Evolutionary conservation across 1,140 invertebrate species (phyloP), one percentile per base, ranked within the genome.

Genomic region (Proales similis): DNA sequence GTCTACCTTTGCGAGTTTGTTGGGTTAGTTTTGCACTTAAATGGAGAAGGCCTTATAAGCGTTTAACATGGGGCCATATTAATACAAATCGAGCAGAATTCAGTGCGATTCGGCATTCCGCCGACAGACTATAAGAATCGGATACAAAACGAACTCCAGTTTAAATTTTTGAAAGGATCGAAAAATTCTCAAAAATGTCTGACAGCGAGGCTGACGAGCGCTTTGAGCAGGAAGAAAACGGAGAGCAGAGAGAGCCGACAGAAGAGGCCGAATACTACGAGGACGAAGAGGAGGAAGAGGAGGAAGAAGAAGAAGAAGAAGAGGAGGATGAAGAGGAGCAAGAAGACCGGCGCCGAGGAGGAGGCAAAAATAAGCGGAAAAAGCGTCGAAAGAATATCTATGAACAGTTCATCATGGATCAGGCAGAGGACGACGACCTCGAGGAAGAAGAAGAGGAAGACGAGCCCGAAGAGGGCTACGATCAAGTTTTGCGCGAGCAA

Each of bases 311-410:
- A 26, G 66, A 66, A 66, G 32, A 63, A 11, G 62, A 66, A 4
- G 46, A 47, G 2, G 45, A 60, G 9, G 29, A 64, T 2, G 84
- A 88, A 67, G 85, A 86, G 32, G n/a, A 78, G 79, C n/a, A 71
- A 75, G 51, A 24, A 51, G 20, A 27, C 53, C 17, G 66, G 66
- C 29, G 63, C 66, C 51, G 45, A 65, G 9, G 67, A 67, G 62
- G 51, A 57, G 24, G 64, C 65, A 64, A 67, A 62, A 45, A 27
- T 2, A 61, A 45, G 39, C 45, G 47, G 72, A 78, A 45, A 85
- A 88, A 49, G 84, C 86, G 66, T 14, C 27, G 48, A 19, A 64
- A 48, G 12, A 27, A 19, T 22, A 19, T 46, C 0, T 24, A 42
- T 7, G 22, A 46, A 5, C 33, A 57, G 19, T 57, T 57, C 33